These are phyloP conservation scores for Seriola quinqueradiata DNA, from an alignment of 2,113 vertebrate genomes.

Conservation along the genomic window DNA sequence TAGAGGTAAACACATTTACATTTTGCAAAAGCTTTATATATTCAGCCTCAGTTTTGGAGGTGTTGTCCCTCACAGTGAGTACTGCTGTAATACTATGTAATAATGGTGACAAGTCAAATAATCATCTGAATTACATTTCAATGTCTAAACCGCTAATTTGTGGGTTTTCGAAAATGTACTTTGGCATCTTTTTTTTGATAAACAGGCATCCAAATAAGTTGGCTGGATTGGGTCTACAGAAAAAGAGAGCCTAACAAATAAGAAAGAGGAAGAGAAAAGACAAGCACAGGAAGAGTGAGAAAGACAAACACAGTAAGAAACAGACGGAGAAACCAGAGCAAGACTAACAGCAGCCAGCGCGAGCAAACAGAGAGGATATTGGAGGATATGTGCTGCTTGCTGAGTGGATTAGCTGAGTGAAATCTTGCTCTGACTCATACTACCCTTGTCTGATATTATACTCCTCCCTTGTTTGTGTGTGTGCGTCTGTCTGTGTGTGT, in stretches of 20 bases:
- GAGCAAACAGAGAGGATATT: slow-evolving; percentile 52
- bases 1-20: no score
- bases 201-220: not conserved
- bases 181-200: not conserved
- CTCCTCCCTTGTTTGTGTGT: slow-evolving; percentile 19
- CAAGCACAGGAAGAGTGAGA: slow-evolving; percentile 24
- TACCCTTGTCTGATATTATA: slow-evolving; percentile 47
- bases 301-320: slow-evolving; percentile 39
- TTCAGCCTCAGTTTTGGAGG: not conserved
- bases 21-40: not conserved
- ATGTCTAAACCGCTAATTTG: slow-evolving; percentile 6
- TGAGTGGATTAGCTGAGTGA: slow-evolving; percentile 58
- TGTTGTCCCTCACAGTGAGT: not conserved
- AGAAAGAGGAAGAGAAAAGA: slow-evolving; percentile 4
- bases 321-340: not conserved
- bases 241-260: not conserved
- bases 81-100: not conserved
- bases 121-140: slow-evolving; percentile 3
- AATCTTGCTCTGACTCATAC: slow-evolving; percentile 61
- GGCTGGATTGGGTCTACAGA: not conserved
- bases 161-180: not conserved
- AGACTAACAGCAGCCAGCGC: slow-evolving; percentile 14
- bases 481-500: slow-evolving; percentile 17
- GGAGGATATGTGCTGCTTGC: slow-evolving; percentile 53
- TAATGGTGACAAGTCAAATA: not conserved